A percentile compares a stretch with the other conserved stretches of the same genome.
These are phyloP conservation scores for Caenorhabditis brenneri DNA, from an alignment of 1,140 invertebrate genomes.

Conservation along the genomic window DNA sequence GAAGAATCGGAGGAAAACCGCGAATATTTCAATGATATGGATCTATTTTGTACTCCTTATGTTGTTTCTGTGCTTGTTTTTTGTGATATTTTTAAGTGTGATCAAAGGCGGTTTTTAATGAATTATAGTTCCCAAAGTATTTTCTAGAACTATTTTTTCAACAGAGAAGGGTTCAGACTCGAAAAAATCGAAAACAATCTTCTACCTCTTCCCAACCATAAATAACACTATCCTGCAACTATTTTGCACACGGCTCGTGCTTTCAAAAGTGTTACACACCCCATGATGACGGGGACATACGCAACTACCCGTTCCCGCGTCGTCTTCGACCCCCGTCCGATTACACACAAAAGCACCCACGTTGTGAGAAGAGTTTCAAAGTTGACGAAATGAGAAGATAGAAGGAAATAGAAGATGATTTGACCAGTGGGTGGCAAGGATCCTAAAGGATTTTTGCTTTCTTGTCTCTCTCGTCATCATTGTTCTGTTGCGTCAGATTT, in stretches of 20 bases:
- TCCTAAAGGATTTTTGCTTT: background rate
- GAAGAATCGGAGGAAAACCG: background rate
- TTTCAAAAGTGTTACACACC: background rate
- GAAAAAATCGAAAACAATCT: background rate
- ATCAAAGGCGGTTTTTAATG: background rate
- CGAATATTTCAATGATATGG: background rate
- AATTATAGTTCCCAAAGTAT: no score
- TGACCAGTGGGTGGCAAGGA: conserved; percentile 31
- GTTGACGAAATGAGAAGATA: background rate
- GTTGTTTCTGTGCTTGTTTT: conserved; percentile 23
- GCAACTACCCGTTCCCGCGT: background rate
- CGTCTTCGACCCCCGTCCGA: background rate
- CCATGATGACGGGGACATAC: background rate
- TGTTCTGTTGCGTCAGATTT: conserved; percentile 4
- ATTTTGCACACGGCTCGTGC: background rate
- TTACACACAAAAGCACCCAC: conserved; percentile 17
- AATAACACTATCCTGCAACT: no score
- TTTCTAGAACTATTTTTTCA: background rate
- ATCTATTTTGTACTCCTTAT: conserved; percentile 7
- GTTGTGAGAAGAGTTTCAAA: conserved; percentile 20
- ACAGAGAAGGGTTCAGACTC: background rate
- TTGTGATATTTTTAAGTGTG: conserved; percentile 3
- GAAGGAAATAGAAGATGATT: conserved; percentile 18
- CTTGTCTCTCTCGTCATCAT: background rate
- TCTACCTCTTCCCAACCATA: no score